Percentiles rank a stretch among this genome's conserved stretches.
Conservation (phyloP, 2,113 vertebrate genomes). For the Hemiprocne comata region DNA sequence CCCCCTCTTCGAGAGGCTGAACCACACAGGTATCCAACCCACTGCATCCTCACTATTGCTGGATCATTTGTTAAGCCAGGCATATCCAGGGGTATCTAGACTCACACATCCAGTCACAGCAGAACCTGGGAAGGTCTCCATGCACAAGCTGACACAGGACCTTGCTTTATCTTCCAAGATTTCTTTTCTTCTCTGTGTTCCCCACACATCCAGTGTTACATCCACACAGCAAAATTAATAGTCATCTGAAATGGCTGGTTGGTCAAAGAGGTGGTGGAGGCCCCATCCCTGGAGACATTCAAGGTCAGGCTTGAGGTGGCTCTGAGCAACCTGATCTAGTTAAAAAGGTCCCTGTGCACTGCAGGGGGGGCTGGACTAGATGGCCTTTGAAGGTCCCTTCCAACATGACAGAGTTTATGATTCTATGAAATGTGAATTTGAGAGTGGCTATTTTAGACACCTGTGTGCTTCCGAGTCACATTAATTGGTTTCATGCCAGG, state of each 20-base stretch:
- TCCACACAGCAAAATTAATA: background rate
- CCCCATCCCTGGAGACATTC: too few relatives aligned
- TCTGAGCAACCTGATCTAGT: too few relatives aligned
- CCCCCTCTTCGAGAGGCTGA: background rate
- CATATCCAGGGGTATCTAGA: background rate
- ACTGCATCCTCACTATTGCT: background rate
- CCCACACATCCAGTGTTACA: background rate
- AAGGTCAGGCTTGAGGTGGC: too few relatives aligned
- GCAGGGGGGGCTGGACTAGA: too few relatives aligned
- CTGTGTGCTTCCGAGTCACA: background rate
- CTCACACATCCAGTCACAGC: background rate
- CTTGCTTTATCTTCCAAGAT: background rate
- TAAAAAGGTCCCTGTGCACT: too few relatives aligned
- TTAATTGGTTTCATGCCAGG: background rate
- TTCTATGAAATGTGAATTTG: background rate
- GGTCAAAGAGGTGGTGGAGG: too few relatives aligned
- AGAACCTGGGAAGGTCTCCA: background rate
- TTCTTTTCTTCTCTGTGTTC: background rate
- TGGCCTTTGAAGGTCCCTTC: too few relatives aligned
- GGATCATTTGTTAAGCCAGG: background rate
- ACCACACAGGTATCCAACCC: background rate
- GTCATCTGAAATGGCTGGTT: background rate
- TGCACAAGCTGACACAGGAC: background rate
- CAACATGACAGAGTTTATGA: too few relatives aligned
- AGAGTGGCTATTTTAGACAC: background rate